A percentile compares a stretch with the other conserved stretches of the same genome.
Evolutionary conservation across 2,113 vertebrate species (phyloP).

Genomic region (Oreocharis arfaki): DNA sequence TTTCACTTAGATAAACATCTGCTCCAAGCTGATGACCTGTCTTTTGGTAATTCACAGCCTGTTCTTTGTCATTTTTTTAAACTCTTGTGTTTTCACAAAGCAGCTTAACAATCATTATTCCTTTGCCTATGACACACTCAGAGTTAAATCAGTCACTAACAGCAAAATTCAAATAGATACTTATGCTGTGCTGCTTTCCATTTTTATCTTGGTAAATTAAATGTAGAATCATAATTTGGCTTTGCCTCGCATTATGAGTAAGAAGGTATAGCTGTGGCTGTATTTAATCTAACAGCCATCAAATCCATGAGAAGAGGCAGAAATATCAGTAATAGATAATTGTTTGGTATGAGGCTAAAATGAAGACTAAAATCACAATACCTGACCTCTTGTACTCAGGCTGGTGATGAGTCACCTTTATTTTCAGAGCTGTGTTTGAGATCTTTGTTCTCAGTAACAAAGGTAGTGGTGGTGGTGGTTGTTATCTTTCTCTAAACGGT

Average conservation of each 20-base stretch:
- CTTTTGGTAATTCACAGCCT: neutral
- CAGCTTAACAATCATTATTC: neutral
- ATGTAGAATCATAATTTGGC: neutral
- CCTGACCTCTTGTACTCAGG: neutral
- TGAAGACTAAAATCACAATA: neutral
- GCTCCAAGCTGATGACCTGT: neutral
- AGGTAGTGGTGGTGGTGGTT: neutral
- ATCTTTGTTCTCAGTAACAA: neutral
- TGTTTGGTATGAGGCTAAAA: neutral
- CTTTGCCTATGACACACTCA: neutral
- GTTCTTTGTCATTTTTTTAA: neutral
- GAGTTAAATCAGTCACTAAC: neutral
- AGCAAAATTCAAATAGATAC: neutral
- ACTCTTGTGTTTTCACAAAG: neutral
- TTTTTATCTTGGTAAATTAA: neutral
- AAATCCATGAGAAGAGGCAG: neutral
- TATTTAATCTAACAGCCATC: neutral
- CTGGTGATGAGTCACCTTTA: neutral
- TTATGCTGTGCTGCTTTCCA: neutral
- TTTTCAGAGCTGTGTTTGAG: neutral
- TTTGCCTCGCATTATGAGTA: neutral
- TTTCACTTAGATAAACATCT: conserved; percentile 14
- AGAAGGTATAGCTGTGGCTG: neutral
- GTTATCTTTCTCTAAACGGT: neutral
- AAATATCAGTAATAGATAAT: neutral